These are phyloP conservation scores for Paraescarpia echinospica DNA, from an alignment of 1,140 invertebrate genomes.

Conservation along the genomic window DNA sequence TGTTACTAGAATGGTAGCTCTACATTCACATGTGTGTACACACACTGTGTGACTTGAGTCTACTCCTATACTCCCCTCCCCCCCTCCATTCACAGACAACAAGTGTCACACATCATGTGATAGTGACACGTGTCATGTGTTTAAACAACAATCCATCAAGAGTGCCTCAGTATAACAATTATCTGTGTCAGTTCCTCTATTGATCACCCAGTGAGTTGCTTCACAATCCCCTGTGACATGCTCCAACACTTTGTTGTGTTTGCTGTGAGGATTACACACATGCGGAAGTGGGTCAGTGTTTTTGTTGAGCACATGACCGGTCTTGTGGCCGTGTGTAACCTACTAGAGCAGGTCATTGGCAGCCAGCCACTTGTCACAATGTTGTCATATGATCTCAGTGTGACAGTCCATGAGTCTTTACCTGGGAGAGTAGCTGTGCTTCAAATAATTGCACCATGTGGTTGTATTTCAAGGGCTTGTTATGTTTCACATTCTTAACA, in stretches of 20 bases:
- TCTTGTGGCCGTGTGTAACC: background rate
- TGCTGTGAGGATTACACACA: background rate
- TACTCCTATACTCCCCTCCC: background rate
- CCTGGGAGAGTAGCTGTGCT: background rate
- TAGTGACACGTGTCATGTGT: background rate
- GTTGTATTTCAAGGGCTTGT: background rate
- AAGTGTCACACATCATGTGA: background rate
- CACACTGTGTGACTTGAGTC: background rate
- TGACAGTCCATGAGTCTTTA: background rate
- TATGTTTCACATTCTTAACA: background rate
- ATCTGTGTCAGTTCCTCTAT: background rate
- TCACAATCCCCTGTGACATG: background rate
- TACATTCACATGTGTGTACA: background rate
- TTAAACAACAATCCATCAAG: constrained; percentile 6
- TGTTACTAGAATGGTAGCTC: background rate
- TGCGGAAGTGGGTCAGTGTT: background rate
- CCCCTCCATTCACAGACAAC: background rate
- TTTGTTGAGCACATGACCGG: background rate
- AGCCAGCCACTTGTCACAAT: background rate
- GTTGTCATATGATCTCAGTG: background rate
- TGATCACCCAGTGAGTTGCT: background rate
- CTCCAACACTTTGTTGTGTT: background rate
- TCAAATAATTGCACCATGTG: background rate
- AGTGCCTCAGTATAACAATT: background rate
- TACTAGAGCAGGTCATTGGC: background rate